Conservation (phyloP, 2,888 invertebrate species). For the Sphaerophoria taeniata region DNA sequence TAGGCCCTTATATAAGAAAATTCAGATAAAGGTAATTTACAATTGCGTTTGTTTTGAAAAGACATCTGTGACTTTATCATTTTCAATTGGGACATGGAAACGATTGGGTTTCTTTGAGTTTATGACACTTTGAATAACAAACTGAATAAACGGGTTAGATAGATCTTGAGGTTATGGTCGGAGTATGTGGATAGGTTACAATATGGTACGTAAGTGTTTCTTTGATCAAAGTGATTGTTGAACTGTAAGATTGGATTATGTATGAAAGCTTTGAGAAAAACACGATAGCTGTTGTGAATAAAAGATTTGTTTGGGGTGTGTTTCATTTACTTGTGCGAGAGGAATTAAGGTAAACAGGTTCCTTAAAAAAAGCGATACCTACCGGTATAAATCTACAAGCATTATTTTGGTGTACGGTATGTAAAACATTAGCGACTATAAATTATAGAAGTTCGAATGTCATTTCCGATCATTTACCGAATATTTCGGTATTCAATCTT, state of each 20-base stretch:
- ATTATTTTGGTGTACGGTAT: too few species aligned
- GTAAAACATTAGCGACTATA: too few species aligned
- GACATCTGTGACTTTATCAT: slow-evolving; percentile 47
- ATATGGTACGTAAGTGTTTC: background rate
- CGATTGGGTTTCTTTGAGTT: slow-evolving; percentile 41
- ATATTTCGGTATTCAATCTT: too few species aligned
- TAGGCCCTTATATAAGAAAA: slow-evolving; percentile 1
- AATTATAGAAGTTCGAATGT: too few species aligned
- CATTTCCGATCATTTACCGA: too few species aligned
- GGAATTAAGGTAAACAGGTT: too few species aligned
- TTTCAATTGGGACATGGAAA: slow-evolving; percentile 54
- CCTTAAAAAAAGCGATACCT: too few species aligned
- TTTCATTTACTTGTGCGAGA: too few species aligned
- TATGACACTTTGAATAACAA: slow-evolving; percentile 21
- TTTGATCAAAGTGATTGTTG: slow-evolving; percentile 6
- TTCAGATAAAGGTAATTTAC: slow-evolving; percentile 32
- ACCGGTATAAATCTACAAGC: too few species aligned
- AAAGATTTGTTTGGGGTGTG: background rate
- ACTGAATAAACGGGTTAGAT: slow-evolving; percentile 23
- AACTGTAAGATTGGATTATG: background rate
- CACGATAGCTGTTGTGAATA: background rate
- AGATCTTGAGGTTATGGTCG: background rate
- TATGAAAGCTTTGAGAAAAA: background rate
- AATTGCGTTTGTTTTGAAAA: slow-evolving; percentile 6
- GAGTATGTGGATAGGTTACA: background rate